These are phyloP conservation scores for Lochmaea capreae DNA, from an alignment of 2,888 invertebrate genomes.

Conservation along the genomic window DNA sequence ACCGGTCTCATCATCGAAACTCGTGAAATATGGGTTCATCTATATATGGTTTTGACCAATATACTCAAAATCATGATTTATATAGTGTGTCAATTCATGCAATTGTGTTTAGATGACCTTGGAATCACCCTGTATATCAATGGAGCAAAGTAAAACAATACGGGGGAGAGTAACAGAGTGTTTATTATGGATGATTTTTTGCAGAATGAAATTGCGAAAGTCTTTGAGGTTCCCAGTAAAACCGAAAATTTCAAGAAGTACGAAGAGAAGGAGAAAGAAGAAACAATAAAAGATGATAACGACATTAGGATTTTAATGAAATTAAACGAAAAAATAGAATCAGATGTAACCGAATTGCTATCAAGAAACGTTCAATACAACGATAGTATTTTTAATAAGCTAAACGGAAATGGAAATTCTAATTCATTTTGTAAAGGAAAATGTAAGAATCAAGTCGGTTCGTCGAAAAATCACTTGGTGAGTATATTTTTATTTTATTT, in stretches of 20 bases:
- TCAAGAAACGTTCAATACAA: slow-evolving; percentile 49
- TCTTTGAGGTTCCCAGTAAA: slow-evolving; percentile 52
- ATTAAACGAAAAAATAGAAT: slow-evolving; percentile 54
- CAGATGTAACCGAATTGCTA: slow-evolving; percentile 54
- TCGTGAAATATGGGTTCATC: too few relatives aligned
- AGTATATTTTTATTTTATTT: neutral
- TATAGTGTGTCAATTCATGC: too few relatives aligned
- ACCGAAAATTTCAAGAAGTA: slow-evolving; percentile 41
- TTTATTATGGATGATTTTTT: slow-evolving; percentile 40
- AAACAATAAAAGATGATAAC: slow-evolving; percentile 43
- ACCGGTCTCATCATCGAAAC: too few relatives aligned
- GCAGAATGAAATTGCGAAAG: slow-evolving; percentile 58
- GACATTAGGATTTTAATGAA: slow-evolving; percentile 51
- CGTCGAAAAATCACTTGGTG: slow-evolving; percentile 15
- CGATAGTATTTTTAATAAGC: slow-evolving; percentile 32
- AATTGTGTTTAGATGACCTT: too few relatives aligned
- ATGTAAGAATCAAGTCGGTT: slow-evolving; percentile 8
- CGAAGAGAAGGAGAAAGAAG: slow-evolving; percentile 38
- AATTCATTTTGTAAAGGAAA: slow-evolving; percentile 2
- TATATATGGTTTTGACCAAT: neutral
- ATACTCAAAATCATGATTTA: neutral
- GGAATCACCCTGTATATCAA: neutral
- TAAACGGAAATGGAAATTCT: slow-evolving; percentile 8
- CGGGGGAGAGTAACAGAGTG: too few relatives aligned
- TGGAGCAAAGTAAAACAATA: neutral